These are phyloP conservation scores for Tyria jacobaeae DNA, from an alignment of 2,888 invertebrate species.

Conservation along the genomic window DNA sequence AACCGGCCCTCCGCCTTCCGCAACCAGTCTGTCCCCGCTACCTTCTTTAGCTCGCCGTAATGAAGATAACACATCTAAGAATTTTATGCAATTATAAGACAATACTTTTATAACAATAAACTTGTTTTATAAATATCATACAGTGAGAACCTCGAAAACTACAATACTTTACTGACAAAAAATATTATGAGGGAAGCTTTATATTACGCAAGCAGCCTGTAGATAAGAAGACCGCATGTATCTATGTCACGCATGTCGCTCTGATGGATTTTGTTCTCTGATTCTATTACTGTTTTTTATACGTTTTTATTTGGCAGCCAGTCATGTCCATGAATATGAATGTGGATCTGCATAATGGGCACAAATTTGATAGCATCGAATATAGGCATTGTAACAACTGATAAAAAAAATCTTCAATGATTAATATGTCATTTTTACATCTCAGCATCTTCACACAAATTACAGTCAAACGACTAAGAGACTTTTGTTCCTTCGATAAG, in stretches of 20 bases:
- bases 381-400: not conserved
- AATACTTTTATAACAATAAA: too few species aligned
- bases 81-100: too few species aligned
- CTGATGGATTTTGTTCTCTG: conserved; percentile 82
- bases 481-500: too few species aligned
- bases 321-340: conserved; percentile 70
- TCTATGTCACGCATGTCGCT: conserved; percentile 67
- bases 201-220: conserved; percentile 55
- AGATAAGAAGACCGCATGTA: conserved; percentile 51
- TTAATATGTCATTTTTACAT: too few species aligned
- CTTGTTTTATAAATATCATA: not conserved
- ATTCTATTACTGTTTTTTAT: conserved; percentile 82
- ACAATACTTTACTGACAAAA: not conserved
- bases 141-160: not conserved
- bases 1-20: too few species aligned
- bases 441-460: too few species aligned
- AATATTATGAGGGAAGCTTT: conserved; percentile 10
- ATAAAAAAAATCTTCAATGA: not conserved
- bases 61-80: too few species aligned
- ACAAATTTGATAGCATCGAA: conserved; percentile 6
- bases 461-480: too few species aligned
- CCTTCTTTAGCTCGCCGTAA: too few species aligned
- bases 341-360: conserved; percentile 31
- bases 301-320: conserved; percentile 70
- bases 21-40: too few species aligned